These are phyloP conservation scores for Steromphala cineraria DNA, from an alignment of 2,888 invertebrate species.

Conservation along the genomic window DNA sequence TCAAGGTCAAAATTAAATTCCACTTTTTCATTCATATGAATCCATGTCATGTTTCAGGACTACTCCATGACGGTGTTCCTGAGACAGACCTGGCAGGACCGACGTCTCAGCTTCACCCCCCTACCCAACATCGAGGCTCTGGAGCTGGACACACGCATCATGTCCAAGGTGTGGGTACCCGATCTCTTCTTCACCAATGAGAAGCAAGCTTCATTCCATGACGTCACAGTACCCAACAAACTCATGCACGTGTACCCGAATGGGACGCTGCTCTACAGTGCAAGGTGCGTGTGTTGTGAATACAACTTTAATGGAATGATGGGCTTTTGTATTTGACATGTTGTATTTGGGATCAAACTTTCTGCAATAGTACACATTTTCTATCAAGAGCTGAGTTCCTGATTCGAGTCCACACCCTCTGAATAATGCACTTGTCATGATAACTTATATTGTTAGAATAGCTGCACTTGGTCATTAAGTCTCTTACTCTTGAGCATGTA, in stretches of 20 bases:
- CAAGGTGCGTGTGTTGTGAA: conserved; percentile 41
- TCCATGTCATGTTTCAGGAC: conserved; percentile 40
- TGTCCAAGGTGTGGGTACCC: conserved; percentile 63
- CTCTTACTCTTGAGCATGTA: too few species aligned
- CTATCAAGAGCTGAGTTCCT: too few species aligned
- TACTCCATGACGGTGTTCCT: conserved; percentile 57
- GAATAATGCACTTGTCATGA: too few species aligned
- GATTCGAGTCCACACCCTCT: too few species aligned
- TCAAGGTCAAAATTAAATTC: too few species aligned
- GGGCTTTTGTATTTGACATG: too few species aligned
- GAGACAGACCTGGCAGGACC: conserved; percentile 59
- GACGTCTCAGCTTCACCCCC: conserved; percentile 43
- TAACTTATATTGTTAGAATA: too few species aligned
- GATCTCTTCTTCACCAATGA: conserved; percentile 66
- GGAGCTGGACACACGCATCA: conserved; percentile 58
- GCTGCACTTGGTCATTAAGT: too few species aligned
- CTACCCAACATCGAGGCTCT: conserved; percentile 46
- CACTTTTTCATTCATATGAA: too few species aligned
- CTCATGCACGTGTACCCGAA: conserved; percentile 63
- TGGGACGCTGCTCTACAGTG: conserved; percentile 58
- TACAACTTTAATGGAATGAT: neutral
- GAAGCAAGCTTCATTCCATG: conserved; percentile 58
- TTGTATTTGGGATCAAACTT: too few species aligned
- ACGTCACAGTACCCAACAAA: conserved; percentile 64
- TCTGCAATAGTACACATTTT: too few species aligned